Evolutionary conservation across 2,888 invertebrate species (phyloP).

Genomic region (Cephonodes hylas): DNA sequence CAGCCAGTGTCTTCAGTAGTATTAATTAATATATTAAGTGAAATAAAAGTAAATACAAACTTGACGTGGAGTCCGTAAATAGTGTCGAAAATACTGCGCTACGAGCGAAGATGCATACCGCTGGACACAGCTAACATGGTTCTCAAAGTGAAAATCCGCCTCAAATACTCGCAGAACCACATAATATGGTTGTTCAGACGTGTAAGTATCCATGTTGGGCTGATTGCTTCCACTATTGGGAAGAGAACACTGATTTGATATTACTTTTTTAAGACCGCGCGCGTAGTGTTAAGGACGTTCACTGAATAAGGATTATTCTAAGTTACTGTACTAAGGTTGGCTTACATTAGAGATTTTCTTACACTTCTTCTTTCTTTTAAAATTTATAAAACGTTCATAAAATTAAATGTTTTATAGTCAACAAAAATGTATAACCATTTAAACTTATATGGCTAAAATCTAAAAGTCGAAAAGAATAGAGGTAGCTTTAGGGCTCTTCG

Average conservation of each 20-base stretch:
- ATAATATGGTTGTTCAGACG: constrained; percentile 82
- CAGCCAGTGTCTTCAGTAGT: neutral
- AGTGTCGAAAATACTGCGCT: constrained; percentile 46
- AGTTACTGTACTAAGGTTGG: too few relatives aligned
- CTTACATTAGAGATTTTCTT: too few relatives aligned
- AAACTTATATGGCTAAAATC: too few relatives aligned
- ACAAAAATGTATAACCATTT: too few relatives aligned
- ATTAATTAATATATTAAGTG: neutral
- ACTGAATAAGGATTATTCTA: too few relatives aligned
- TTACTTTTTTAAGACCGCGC: too few relatives aligned
- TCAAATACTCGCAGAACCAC: constrained; percentile 81
- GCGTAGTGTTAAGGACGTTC: too few relatives aligned
- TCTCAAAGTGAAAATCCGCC: constrained; percentile 79
- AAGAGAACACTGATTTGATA: neutral
- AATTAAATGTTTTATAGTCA: too few relatives aligned
- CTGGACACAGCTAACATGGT: constrained; percentile 77
- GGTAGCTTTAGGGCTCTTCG: too few relatives aligned
- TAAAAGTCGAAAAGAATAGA: too few relatives aligned
- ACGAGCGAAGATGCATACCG: constrained; percentile 67
- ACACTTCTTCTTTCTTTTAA: too few relatives aligned
- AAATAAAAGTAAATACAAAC: neutral
- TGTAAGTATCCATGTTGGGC: constrained; percentile 59
- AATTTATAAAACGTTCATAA: too few relatives aligned
- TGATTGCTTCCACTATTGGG: neutral
- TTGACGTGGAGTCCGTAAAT: neutral